Evolutionary conservation across 64 coral and sea anemone genomes (phyloP), one percentile per base, ranked within the genome.

Genomic region (Acropora yongei): DNA sequence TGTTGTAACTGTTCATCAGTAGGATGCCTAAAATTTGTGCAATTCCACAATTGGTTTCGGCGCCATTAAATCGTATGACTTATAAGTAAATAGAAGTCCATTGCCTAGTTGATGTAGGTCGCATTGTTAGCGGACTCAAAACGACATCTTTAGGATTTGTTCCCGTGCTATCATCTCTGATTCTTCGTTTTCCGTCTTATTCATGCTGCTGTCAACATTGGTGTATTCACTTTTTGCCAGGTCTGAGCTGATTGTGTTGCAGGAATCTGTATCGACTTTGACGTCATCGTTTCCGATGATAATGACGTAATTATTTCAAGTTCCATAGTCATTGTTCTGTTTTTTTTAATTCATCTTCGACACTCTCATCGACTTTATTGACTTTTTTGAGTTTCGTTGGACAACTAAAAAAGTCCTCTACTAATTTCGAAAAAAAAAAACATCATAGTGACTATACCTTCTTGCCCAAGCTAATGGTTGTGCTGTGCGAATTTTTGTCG

Each of bases 211-310:
- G 47, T 68, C 82, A 16, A 85, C 82, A 49, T 49, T 85, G 17
- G 82, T 85, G 65, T 85, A 85, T 71, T 85, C 82, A 47, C 10
- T 49, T 72, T 85, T 85, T 17, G 82, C 82, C 18, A 20, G 10
- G 66, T 85, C 63, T 11, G 63, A 71, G 66, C 60, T 71, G 2
- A 85, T 42, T 3, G 82, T 71, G 43, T 18, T 85, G 65, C 72
- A 85, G 6, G 82, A 20, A 49, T 85, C 82, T 49, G 61, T 85
- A 44, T 85, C 82, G 12, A 17, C 12, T 72, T 85, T 85, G 12
- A 43, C 82, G n/a, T 72, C 82, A 49, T 69, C 17, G 18, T 85
- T 85, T 18, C 72, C 82, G n/a, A 85, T 72, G 41, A 85, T 47
- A 1, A 65, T 85, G 63, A 85, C 66, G 41, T 85, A 85, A 49